Evolutionary conservation across 2,797 vertebrate genomes (phyloP), one percentile per base, ranked within the genome.

Genomic region (Sebastes hubbsi): DNA sequence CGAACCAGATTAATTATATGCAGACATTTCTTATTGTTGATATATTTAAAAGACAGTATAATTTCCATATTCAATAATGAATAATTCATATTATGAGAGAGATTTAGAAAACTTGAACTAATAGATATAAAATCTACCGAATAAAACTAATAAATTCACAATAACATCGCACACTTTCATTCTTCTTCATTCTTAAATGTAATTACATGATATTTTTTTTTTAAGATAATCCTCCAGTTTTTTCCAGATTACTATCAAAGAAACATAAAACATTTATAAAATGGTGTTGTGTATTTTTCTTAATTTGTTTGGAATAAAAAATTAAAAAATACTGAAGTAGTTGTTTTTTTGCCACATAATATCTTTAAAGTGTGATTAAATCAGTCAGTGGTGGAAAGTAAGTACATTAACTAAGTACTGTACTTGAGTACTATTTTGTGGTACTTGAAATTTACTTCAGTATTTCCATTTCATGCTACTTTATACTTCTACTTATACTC

Each of bases 191-290:
- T 12, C 6, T 22, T 61, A 18, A 72, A 2, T 3, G 36, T 63
- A 8, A 16, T 38, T 34, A 38, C 14, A 61, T 61, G 25, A 34
- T 63, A 42, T 27, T 56, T 20, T 27, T 25, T 25, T 36, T 56
- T 20, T 4, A 32, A 22, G 29, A 30, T 29, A 46, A 71, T 13
- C n/a, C 6, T 42, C 18, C 34, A 61, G 24, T 49, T 61, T 42
- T 36, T 0, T 49, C 10, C 14, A 18, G 42, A 52, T 20, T 63
- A 20, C 9, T 27, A 11, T 27, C 0, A 56, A 56, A 24, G 0
- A 25, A 24, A 24, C 10, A 56, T 56, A 27, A 16, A 58, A 58
- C 12, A 36, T 36, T 36, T 42, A 14, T 42, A 42, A 42, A 42
- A 42, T 36, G 36, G 2, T 42, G 38, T 14, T 16, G 0, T 42